A percentile compares a stretch with the other conserved stretches of the same genome.
phyloP scores from a whole-genome alignment of 2,113 vertebrate genomes.

The Gobiocypris rarus region DNA sequence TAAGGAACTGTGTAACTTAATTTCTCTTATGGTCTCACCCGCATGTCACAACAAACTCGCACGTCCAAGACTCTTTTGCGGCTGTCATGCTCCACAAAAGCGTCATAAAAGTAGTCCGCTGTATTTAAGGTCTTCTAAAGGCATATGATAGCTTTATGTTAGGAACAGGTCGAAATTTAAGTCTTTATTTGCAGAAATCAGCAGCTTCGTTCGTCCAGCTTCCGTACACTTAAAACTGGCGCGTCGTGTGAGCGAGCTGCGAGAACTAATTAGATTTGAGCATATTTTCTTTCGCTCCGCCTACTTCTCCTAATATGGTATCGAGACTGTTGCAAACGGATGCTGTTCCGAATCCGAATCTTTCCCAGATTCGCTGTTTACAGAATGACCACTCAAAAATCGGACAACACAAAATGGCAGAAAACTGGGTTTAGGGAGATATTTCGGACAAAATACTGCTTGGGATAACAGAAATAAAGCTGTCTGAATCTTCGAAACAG shows the following conservation, averaged over 20 bases:
- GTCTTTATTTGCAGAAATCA: neutral
- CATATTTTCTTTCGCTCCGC: neutral
- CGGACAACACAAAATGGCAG: too few relatives aligned
- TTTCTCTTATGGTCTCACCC: neutral
- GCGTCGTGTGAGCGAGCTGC: neutral
- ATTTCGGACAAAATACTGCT: neutral
- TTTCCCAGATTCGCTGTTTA: too few relatives aligned
- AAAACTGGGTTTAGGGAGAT: too few relatives aligned
- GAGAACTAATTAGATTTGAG: neutral
- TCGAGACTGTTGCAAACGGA: neutral
- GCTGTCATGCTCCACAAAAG: neutral
- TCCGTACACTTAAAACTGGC: conserved; percentile 1
- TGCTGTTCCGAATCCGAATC: too few relatives aligned
- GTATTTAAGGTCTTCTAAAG: neutral
- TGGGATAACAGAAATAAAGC: neutral
- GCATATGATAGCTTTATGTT: neutral
- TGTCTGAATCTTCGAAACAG: neutral
- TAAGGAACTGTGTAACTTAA: neutral
- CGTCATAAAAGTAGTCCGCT: neutral
- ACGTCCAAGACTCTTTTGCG: neutral
- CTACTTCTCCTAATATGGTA: neutral
- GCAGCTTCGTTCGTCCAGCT: neutral
- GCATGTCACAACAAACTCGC: neutral
- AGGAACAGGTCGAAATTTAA: neutral
- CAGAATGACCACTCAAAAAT: too few relatives aligned